phyloP scores from a whole-genome alignment of 2,797 vertebrate species.

The Chelonia mydas region DNA sequence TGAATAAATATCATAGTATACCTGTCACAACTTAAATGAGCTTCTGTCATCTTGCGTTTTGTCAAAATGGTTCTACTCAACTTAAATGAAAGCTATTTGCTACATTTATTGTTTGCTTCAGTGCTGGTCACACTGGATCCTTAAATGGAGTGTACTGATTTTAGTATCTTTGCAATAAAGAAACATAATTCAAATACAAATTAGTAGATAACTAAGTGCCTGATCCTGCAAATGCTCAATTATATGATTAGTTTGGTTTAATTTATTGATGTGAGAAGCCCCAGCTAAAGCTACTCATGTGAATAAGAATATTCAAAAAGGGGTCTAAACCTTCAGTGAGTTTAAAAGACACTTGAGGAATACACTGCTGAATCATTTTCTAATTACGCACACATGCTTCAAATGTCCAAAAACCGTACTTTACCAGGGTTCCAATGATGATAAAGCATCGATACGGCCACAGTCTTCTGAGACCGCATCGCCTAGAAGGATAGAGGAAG shows the following conservation, averaged over 20 bases:
- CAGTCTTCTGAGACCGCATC: background rate
- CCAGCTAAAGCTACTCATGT: background rate
- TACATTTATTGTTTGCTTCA: background rate
- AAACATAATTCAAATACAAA: background rate
- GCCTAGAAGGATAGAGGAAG: conserved; percentile 45
- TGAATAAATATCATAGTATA: background rate
- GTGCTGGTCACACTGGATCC: background rate
- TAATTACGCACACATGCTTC: conserved; percentile 29
- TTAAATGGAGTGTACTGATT: background rate
- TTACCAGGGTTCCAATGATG: conserved; percentile 32
- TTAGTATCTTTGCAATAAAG: background rate
- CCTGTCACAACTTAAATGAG: background rate
- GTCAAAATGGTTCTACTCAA: background rate
- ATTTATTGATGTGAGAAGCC: too few species aligned
- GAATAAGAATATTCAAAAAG: background rate
- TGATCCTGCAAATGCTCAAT: background rate
- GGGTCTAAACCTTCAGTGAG: background rate
- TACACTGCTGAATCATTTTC: conserved; percentile 24
- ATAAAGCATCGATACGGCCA: conserved; percentile 23
- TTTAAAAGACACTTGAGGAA: background rate
- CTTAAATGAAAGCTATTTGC: conserved; percentile 12
- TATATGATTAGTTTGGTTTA: background rate
- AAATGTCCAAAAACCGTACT: background rate
- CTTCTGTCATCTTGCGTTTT: background rate
- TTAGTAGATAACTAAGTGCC: background rate